These are phyloP conservation scores for Tupiocoris notatus DNA, from an alignment of 2,888 invertebrate species.

Conservation along the genomic window DNA sequence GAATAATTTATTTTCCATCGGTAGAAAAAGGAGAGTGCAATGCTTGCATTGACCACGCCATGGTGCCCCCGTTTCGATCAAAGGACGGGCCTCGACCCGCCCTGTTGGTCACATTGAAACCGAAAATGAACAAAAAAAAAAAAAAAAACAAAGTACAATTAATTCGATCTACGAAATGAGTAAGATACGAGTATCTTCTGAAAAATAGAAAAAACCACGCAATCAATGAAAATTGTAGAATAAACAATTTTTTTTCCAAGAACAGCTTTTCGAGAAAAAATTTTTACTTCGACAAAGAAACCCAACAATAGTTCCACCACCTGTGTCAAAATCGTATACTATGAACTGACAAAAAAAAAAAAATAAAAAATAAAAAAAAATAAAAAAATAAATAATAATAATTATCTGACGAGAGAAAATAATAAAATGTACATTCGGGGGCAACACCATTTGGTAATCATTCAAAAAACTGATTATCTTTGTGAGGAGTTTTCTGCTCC, in stretches of 20 bases:
- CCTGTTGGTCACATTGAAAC: slow-evolving; percentile 22
- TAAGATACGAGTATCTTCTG: too few relatives aligned
- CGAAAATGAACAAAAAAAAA: slow-evolving; percentile 35
- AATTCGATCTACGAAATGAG: too few relatives aligned
- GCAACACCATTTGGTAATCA: slow-evolving; percentile 38
- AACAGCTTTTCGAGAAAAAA: not conserved
- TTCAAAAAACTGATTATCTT: slow-evolving; percentile 44
- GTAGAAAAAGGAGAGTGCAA: slow-evolving; percentile 52
- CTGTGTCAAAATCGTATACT: too few relatives aligned
- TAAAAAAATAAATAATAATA: slow-evolving; percentile 1
- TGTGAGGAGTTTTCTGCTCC: slow-evolving; percentile 32
- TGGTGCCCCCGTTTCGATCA: slow-evolving; percentile 34
- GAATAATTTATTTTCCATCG: slow-evolving; percentile 52
- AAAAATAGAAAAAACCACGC: not conserved
- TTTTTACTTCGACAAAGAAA: too few relatives aligned
- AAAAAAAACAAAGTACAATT: slow-evolving; percentile 32
- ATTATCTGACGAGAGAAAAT: not conserved
- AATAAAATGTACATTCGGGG: slow-evolving; percentile 18
- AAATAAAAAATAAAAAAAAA: slow-evolving; percentile 3
- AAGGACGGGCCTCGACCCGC: not conserved
- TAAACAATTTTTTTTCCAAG: not conserved
- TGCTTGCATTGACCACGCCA: slow-evolving; percentile 50
- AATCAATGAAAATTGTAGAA: not conserved
- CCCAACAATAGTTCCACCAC: not conserved
- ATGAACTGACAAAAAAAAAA: not conserved